These are phyloP conservation scores for Apodemus agrarius DNA, from an alignment of 2,797 vertebrate species.

Conservation along the genomic window DNA sequence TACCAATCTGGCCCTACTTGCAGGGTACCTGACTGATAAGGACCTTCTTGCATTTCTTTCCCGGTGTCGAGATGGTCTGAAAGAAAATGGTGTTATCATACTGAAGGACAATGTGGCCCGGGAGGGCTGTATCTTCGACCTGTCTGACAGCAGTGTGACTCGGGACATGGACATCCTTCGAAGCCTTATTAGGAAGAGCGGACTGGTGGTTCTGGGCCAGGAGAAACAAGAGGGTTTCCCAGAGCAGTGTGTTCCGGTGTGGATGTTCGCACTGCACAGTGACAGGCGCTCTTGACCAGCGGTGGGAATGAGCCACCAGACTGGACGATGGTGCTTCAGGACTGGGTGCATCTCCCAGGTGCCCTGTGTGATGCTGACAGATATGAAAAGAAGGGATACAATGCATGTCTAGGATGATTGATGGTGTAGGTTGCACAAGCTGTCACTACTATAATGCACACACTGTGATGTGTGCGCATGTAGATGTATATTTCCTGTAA, in stretches of 20 bases:
- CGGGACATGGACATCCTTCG: conserved; percentile 94
- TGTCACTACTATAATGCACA: background rate
- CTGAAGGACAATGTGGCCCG: conserved; percentile 97
- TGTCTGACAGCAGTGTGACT: conserved; percentile 95
- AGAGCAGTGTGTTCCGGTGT: conserved; percentile 94
- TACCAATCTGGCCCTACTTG: background rate
- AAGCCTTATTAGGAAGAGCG: conserved; percentile 91
- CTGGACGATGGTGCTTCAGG: background rate
- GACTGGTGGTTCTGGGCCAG: conserved; percentile 90
- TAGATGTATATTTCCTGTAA: background rate
- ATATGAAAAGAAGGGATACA: background rate
- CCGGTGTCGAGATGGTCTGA: conserved; percentile 92
- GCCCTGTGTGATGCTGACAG: too few relatives aligned
- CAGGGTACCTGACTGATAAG: conserved; percentile 96
- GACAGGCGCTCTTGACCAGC: conserved; percentile 33
- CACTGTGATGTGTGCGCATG: background rate
- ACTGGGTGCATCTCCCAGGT: background rate
- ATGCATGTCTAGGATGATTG: background rate
- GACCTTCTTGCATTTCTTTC: conserved; percentile 94
- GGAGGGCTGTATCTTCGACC: conserved; percentile 94
- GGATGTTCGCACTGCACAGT: conserved; percentile 95
- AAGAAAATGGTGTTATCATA: conserved; percentile 93
- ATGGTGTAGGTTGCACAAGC: background rate
- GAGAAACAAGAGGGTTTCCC: conserved; percentile 94
- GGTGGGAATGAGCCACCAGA: rapidly evolving